A percentile compares a stretch with the other conserved stretches of the same genome.
Conservation (phyloP, 2,888 invertebrate genomes). For the Spatulosminthurus flaviceps region DNA sequence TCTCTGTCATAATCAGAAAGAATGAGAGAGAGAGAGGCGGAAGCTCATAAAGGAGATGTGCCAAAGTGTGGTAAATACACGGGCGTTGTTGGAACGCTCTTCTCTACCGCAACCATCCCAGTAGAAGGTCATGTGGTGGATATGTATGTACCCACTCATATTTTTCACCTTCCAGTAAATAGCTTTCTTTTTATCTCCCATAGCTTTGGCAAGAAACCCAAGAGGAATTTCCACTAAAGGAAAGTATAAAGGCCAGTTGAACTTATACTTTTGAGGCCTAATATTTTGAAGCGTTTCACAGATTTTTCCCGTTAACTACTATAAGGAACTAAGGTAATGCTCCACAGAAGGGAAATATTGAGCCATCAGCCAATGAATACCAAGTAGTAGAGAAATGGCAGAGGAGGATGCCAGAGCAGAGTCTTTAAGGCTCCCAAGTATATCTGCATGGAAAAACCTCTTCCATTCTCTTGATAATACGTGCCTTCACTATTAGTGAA, state of each 20-base stretch:
- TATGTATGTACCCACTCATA: no score
- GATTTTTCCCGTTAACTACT: no score
- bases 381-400: not conserved
- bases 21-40: slow-evolving; percentile 34
- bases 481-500: slow-evolving; percentile 7
- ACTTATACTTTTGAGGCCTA: no score
- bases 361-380: not conserved
- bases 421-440: no score
- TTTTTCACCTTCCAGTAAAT: not conserved
- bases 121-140: slow-evolving; percentile 18
- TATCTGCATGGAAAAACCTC: no score
- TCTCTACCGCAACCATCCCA: slow-evolving; percentile 22
- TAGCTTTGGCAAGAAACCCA: not conserved
- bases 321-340: no score
- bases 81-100: slow-evolving; percentile 28
- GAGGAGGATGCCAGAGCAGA: no score
- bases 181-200: not conserved
- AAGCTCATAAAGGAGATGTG: slow-evolving; percentile 43
- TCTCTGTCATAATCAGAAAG: slow-evolving; percentile 44
- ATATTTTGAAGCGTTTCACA: no score
- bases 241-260: no score
- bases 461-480: slow-evolving; percentile 1
- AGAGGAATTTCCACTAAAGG: no score
- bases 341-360: slow-evolving; percentile 18
- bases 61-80: slow-evolving; percentile 40